phyloP scores from a whole-genome alignment of 2,888 invertebrate species.

The Dimorphilus gyrociliatus region DNA sequence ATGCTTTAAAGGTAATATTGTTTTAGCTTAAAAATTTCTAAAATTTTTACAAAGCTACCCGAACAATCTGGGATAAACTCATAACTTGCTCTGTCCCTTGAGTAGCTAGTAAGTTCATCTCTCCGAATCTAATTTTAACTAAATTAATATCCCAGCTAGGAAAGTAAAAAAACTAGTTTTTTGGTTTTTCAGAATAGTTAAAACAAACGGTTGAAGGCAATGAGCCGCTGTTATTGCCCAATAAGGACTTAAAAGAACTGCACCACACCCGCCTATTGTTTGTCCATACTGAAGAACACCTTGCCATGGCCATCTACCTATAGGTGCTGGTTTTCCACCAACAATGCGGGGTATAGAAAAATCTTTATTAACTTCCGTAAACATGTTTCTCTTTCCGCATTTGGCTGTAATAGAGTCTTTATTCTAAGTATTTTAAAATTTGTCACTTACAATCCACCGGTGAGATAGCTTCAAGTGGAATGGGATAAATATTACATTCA shows the following conservation, averaged over 20 bases:
- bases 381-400: too few species aligned
- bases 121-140: slow-evolving; percentile 4
- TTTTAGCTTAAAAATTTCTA: not conserved
- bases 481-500: slow-evolving; percentile 5
- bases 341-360: slow-evolving; percentile 6
- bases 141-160: slow-evolving; percentile 4
- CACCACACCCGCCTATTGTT: slow-evolving; percentile 9
- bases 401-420: too few species aligned
- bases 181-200: not conserved
- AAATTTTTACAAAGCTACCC: slow-evolving; percentile 4
- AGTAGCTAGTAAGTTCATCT: slow-evolving; percentile 4
- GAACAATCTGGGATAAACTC: slow-evolving; percentile 5
- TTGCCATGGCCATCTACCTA: slow-evolving; percentile 11
- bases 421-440: too few species aligned
- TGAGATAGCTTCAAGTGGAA: not conserved
- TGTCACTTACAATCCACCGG: too few species aligned
- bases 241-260: slow-evolving; percentile 6
- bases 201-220: slow-evolving; percentile 9
- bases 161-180: not conserved
- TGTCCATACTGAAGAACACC: slow-evolving; percentile 7
- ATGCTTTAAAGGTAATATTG: slow-evolving; percentile 6
- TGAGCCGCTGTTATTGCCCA: slow-evolving; percentile 12
- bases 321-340: slow-evolving; percentile 5
- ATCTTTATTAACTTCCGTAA: too few species aligned
- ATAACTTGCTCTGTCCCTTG: slow-evolving; percentile 6